Evolutionary conservation across 2,888 invertebrate species (phyloP).

Genomic region (Eilema caniola): DNA sequence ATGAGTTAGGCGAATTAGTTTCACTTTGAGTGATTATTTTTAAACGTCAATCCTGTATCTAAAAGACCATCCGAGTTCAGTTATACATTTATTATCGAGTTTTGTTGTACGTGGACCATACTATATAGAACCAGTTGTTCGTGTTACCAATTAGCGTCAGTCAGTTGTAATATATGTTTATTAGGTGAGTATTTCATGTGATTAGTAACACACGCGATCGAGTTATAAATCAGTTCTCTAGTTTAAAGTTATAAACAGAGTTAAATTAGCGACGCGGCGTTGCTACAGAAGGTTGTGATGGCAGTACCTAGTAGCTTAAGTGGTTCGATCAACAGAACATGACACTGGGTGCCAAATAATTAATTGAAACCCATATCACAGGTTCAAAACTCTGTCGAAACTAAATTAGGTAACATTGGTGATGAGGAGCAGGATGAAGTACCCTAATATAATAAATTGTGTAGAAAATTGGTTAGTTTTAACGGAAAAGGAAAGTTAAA

Average conservation of each 20-base stretch:
- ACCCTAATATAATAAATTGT: not conserved
- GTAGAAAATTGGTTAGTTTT: not conserved
- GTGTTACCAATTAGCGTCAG: slow-evolving; percentile 48
- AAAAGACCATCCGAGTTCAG: too few species aligned
- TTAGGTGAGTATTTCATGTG: slow-evolving; percentile 46
- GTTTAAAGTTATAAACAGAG: slow-evolving; percentile 51
- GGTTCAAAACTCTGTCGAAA: slow-evolving; percentile 16
- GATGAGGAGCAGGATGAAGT: not conserved
- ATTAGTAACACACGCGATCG: slow-evolving; percentile 32
- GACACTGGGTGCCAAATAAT: slow-evolving; percentile 35
- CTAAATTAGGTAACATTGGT: slow-evolving; percentile 6
- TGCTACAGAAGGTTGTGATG: slow-evolving; percentile 37
- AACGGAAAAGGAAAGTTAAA: not conserved
- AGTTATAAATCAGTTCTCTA: slow-evolving; percentile 37
- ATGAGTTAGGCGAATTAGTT: not conserved
- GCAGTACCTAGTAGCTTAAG: slow-evolving; percentile 36
- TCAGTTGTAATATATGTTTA: slow-evolving; percentile 41
- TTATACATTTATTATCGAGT: slow-evolving; percentile 45
- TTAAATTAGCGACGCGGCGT: slow-evolving; percentile 38
- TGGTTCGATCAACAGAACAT: slow-evolving; percentile 35
- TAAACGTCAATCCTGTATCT: too few species aligned
- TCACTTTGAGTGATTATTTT: too few species aligned
- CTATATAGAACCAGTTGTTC: slow-evolving; percentile 40
- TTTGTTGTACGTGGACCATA: slow-evolving; percentile 41
- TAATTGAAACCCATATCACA: slow-evolving; percentile 40